Evolutionary conservation across 2,888 invertebrate species (phyloP), one percentile per base, ranked within the genome.

Genomic region (Synanthedon formicaeformis): DNA sequence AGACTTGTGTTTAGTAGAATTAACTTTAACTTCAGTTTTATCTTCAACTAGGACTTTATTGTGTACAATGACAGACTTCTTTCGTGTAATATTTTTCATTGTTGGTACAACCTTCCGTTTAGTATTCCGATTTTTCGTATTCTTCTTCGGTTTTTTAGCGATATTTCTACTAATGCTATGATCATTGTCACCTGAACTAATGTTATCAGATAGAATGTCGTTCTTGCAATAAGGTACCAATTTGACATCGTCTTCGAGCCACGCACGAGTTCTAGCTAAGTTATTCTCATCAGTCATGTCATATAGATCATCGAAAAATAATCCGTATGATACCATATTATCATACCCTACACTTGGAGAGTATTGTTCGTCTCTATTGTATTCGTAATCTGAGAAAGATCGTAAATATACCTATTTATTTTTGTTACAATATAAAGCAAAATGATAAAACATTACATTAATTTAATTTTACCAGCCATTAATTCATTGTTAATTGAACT

Each of bases 181-280:
- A 18, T 55, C 53, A 3, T 54, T 56, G 48, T 56, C 55, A 14
- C 54, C 58, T 23, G 50, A 53, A 41, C 50, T 56, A 41, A 52
- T 55, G 41, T 64, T 59, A 23, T 64, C 62, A 45, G 56, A 56
- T 23, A 58, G 57, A 3, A 56, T 12, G 23, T 67, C 62, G 4
- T 65, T 59, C 18, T 66, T 54, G 5, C 62, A 58, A 59, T 64
- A 70, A 10, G 64, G 55, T 2, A 62, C 60, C 4, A 60, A 54
- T 52, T 71, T 67, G 2, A 66, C 57, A 48, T 78, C 74, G 27
- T 67, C 69, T 51, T 75, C 67, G 8, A 76, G 58, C 78, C 78
- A 78, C 16, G 69, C 70, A 58, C 73, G 66, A n/a, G 71, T 73
- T 56, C 74, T 66, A 57, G 73, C 66, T 10, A 73, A 53, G 50